phyloP scores from a whole-genome alignment of 2,113 vertebrate species.

The crab-eating macaque (Macaca fascicularis) region DNA sequence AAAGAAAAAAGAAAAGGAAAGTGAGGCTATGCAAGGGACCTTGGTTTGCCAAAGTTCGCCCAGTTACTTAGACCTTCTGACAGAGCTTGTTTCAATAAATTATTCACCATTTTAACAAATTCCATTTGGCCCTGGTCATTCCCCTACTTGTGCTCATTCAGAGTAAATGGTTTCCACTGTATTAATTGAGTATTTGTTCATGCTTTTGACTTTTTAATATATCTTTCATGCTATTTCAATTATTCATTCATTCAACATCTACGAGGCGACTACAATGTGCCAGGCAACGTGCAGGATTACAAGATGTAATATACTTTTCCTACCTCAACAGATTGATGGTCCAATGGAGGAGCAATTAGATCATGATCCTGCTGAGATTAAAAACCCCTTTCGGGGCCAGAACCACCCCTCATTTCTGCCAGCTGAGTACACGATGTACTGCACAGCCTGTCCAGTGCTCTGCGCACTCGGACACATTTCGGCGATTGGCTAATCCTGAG shows the following conservation, averaged over 20 bases:
- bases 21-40: background rate
- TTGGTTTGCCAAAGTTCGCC: slow-evolving; percentile 1
- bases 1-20: background rate
- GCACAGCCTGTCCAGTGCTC: background rate
- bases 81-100: slow-evolving; percentile 1
- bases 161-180: background rate
- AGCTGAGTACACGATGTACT: background rate
- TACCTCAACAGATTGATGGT: background rate
- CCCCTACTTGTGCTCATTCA: background rate
- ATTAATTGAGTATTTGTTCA: slow-evolving; percentile 46
- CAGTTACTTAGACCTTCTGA: background rate
- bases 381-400: background rate
- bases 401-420: background rate
- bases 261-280: background rate
- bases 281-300: background rate
- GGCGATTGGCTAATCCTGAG: background rate
- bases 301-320: background rate
- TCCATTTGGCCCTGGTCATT: slow-evolving; percentile 38
- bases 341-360: background rate
- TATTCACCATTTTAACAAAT: slow-evolving; percentile 34
- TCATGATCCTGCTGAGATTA: slow-evolving; percentile 7
- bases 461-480: background rate
- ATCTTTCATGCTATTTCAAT: slow-evolving; percentile 22
- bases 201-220: slow-evolving; percentile 31
- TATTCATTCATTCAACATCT: slow-evolving; percentile 17